Base-by-base conservation (phyloP, 2,113 vertebrate genomes). In the Zosterops borbonicus region DNA sequence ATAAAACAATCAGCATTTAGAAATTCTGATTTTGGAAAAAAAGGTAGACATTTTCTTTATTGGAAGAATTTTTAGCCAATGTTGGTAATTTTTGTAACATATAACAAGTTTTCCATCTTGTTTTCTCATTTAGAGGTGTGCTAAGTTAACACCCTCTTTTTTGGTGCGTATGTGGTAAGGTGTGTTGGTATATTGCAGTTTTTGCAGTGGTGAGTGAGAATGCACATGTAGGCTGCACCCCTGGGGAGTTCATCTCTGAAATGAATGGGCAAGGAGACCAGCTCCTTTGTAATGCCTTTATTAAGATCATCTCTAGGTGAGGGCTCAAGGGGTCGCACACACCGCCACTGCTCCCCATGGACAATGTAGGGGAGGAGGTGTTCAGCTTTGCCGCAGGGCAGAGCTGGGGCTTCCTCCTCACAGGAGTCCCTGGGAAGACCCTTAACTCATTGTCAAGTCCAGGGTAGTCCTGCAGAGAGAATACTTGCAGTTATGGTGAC, bases 211-310 rank as follows among this genome's bases (percentile, higher is more conserved):
- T 62, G n/a, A 47, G 14, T 55, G n/a, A 83, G 33, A 67, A 42
- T 42, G 11, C 12, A 11, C 3, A 0, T 50, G 19, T 21, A 35
- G 19, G 27, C n/a, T 76, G 27, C 35, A 60, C 2, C 20, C 2
- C 27, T 42, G 25, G 31, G 29, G 24, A 39, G 29, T 52, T 80
- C 33, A 75, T 74, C 39, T 5, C 39, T 39, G 39, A 39, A 39
- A 39, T 39, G 39, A 39, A 12, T 39, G 11, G 39, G 39, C 12
- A 39, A 39, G 39, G 39, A 39, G 39, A 39, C 11, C 39, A 39
- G 39, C 39, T 39, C 39, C 39, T 39, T 39, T 39, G 39, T 39
- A 39, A 39, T 39, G 11, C 39, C 39, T 9, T 39, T 39, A 39
- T 12, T 39, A 39, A 39, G 39, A 39, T 39, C 12, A 39, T 11